Conservation (phyloP, 2,888 invertebrate genomes). For the Macropis europaea region DNA sequence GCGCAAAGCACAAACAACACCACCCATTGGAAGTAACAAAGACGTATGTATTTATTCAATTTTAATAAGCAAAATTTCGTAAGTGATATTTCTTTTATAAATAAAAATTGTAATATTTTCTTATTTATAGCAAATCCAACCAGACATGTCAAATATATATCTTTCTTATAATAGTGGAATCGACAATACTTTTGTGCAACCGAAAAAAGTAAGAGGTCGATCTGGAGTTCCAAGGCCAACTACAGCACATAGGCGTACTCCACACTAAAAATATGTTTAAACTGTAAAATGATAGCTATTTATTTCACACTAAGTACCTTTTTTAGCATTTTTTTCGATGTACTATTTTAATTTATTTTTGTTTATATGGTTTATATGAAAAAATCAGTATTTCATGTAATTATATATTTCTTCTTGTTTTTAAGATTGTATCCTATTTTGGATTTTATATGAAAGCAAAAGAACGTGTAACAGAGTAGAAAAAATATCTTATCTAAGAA, state of each 20-base stretch:
- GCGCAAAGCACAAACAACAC: slow-evolving; percentile 84
- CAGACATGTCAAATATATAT: slow-evolving; percentile 86
- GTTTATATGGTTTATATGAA: slow-evolving; percentile 26
- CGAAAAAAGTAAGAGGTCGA: slow-evolving; percentile 81
- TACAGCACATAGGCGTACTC: slow-evolving; percentile 78
- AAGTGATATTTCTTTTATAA: background rate
- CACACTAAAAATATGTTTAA: slow-evolving; percentile 63
- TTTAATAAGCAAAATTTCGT: no score
- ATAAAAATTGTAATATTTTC: background rate
- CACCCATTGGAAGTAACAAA: slow-evolving; percentile 70
- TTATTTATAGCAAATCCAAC: slow-evolving; percentile 80
- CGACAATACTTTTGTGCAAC: slow-evolving; percentile 81
- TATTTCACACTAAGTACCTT: slow-evolving; percentile 43
- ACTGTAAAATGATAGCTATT: slow-evolving; percentile 43
- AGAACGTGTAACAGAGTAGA: background rate
- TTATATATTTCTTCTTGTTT: slow-evolving; percentile 27
- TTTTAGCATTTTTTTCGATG: slow-evolving; percentile 35
- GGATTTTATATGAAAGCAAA: background rate
- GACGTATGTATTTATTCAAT: slow-evolving; percentile 68
- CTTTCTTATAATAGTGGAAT: slow-evolving; percentile 83
- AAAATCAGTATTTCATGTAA: slow-evolving; percentile 15
- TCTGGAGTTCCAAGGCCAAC: slow-evolving; percentile 82
- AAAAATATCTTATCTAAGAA: slow-evolving; percentile 15
- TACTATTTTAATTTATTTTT: slow-evolving; percentile 48
- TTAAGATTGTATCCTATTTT: slow-evolving; percentile 16